Base-by-base conservation (phyloP, 2,888 invertebrate genomes). In the Lasioglossum figueresi region DNA sequence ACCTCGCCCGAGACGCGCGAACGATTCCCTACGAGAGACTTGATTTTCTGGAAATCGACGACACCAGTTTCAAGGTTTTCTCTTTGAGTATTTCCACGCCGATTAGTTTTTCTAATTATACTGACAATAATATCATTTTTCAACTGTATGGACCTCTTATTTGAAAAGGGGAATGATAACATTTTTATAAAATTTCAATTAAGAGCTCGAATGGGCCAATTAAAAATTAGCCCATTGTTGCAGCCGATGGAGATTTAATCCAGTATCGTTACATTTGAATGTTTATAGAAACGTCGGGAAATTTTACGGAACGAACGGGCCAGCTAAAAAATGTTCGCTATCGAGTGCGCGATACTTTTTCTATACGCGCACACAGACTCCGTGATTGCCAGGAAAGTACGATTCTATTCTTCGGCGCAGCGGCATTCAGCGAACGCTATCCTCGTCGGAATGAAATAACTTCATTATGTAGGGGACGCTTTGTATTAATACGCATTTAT, bases 1-100 rank as follows among this genome's bases (percentile, higher is more conserved):
- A 45, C 34, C 63, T 76, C 23, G 34, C 19, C 5, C 83, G 31
- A 66, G 34, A 34, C 88, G 87, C 82, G 84, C 82, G 90, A 91
- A 90, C 75, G 91, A 89, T 88, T 90, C 88, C 92, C 91, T 91
- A 89, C 89, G 88, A 92, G 14, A 14, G 27, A 59, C 59, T 59
- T 31, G 31, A 63, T 63, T 63, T 63, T 16, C 27, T 16, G 31
- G 2, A 14, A 6, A 16, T 14, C 6, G 0, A 4, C 59, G 27
- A 27, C n/a, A 0, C 16, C 12, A 6, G 31, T 63, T 16, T 16
- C 3, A 1, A 31, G 31, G 1, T 6, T 1, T 63, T 6, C 31
- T 16, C 2, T 31, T 63, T 0, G 31, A 16, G 2, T 0, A 5
- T 37, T 37, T 37, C 6, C 1, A 6, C 37, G 5, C 12, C 4